Conservation (phyloP, 2,888 invertebrate genomes). For the Glyphotaelius pellucidus region DNA sequence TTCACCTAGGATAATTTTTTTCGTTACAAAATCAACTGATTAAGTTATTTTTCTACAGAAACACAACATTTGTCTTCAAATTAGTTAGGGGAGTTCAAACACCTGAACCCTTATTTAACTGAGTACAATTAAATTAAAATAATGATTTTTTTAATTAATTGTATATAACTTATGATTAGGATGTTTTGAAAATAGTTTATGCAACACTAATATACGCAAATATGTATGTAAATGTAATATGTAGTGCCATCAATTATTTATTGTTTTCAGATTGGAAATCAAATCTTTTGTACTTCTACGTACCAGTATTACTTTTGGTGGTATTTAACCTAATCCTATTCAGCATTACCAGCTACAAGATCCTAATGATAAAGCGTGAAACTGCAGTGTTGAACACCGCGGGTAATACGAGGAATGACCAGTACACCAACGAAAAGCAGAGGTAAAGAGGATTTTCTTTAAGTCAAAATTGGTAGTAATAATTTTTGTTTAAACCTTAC, state of each 20-base stretch:
- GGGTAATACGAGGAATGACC: conserved; percentile 73
- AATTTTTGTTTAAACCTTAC: no score
- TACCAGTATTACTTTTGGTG: conserved; percentile 81
- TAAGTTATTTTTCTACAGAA: not conserved
- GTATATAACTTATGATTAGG: no score
- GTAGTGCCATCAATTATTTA: not conserved
- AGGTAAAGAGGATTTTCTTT: not conserved
- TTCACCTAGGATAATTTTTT: not conserved
- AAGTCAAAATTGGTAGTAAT: no score
- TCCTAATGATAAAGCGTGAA: conserved; percentile 81
- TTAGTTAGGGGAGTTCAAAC: no score
- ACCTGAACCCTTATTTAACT: no score
- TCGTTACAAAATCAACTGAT: no score
- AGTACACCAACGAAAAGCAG: conserved; percentile 5
- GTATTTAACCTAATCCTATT: conserved; percentile 82
- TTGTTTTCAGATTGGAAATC: conserved; percentile 68
- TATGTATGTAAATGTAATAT: no score
- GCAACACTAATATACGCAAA: not conserved
- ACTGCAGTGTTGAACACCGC: conserved; percentile 81
- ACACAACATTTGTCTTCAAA: not conserved
- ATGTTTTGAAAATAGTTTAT: not conserved
- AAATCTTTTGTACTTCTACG: conserved; percentile 83
- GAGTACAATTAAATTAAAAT: no score
- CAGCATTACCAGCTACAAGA: conserved; percentile 81
- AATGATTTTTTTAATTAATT: no score